Evolutionary conservation across 2,888 invertebrate species (phyloP).

Genomic region (Patella caerulea): DNA sequence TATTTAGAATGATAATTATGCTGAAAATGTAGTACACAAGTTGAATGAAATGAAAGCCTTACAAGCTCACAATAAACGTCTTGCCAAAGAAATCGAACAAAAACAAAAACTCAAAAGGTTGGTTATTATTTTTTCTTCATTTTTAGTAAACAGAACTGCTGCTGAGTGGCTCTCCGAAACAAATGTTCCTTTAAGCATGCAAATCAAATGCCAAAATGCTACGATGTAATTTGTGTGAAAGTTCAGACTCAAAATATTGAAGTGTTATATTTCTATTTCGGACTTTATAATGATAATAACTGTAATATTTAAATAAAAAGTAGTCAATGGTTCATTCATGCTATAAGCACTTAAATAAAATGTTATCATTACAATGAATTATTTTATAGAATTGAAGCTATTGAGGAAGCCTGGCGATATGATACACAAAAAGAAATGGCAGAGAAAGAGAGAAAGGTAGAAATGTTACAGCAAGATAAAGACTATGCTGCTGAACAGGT

Average conservation of each 20-base stretch:
- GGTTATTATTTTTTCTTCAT: too few relatives aligned
- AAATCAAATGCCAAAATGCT: too few relatives aligned
- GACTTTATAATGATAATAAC: too few relatives aligned
- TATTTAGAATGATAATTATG: constrained; percentile 52
- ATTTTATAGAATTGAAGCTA: constrained; percentile 36
- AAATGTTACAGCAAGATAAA: constrained; percentile 51
- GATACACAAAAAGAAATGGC: constrained; percentile 39
- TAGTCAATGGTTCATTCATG: neutral
- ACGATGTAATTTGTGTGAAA: too few relatives aligned
- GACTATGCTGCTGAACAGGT: constrained; percentile 56
- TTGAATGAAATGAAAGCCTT: constrained; percentile 52
- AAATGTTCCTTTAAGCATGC: too few relatives aligned
- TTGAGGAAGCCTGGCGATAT: constrained; percentile 45
- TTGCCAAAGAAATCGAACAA: constrained; percentile 55
- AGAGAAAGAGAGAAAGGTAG: constrained; percentile 50
- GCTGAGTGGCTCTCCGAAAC: too few relatives aligned
- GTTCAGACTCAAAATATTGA: too few relatives aligned
- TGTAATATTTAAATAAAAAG: too few relatives aligned
- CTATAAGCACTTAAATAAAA: too few relatives aligned
- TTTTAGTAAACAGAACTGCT: too few relatives aligned
- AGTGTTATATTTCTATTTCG: too few relatives aligned
- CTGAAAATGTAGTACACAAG: constrained; percentile 50
- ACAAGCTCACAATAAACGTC: constrained; percentile 56
- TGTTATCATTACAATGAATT: too few relatives aligned
- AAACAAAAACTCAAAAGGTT: constrained; percentile 44